phyloP scores from a whole-genome alignment of 2,113 vertebrate species.

The Equus przewalskii region DNA sequence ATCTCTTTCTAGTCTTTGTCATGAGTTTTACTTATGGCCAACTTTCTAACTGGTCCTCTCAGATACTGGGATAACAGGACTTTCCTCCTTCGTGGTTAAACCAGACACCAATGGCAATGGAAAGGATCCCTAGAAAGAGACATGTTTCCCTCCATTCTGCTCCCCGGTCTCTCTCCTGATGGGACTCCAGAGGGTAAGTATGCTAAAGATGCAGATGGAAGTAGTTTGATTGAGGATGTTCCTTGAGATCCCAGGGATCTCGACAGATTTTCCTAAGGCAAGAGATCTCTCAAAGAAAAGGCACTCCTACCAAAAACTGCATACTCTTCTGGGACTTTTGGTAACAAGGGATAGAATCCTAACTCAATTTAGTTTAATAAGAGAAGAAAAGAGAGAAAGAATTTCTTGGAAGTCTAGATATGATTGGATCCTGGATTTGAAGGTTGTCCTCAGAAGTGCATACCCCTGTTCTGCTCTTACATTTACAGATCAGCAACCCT shows the following conservation, averaged over 20 bases:
- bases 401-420: neutral
- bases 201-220: neutral
- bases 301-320: neutral
- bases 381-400: neutral
- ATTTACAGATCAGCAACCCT: neutral
- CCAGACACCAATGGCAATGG: neutral
- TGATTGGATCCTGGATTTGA: neutral
- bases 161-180: neutral
- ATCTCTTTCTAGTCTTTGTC: conserved; percentile 37
- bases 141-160: neutral
- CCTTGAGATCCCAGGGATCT: neutral
- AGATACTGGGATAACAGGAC: neutral
- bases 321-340: neutral
- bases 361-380: neutral
- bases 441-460: neutral
- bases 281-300: neutral
- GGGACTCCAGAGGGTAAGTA: neutral
- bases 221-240: neutral
- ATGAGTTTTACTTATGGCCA: neutral
- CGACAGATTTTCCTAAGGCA: neutral
- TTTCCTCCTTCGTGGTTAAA: neutral
- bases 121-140: neutral
- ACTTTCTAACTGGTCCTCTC: conserved; percentile 25
- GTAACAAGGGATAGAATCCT: neutral
- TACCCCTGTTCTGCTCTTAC: neutral